Percentiles rank a stretch among this genome's conserved stretches.
phyloP scores from a whole-genome alignment of 2,797 vertebrate genomes.

The Neoniphon sammara region DNA sequence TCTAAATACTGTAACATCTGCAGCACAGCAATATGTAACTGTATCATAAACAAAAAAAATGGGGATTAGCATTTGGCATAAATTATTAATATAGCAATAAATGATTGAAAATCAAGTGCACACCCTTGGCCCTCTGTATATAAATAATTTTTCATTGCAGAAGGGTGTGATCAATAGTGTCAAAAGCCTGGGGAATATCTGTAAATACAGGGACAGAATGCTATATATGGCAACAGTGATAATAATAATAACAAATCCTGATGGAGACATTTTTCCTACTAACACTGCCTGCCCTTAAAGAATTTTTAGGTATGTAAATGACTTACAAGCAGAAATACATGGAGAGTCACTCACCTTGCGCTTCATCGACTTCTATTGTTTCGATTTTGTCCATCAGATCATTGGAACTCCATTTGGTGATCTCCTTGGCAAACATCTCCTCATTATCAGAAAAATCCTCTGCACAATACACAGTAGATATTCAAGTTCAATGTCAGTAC shows the following conservation, averaged over 20 bases:
- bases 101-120: too few relatives aligned
- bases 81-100: too few relatives aligned
- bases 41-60: too few relatives aligned
- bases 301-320: too few relatives aligned
- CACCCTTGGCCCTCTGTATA: background rate
- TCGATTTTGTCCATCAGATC: slow-evolving; percentile 99
- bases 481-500: background rate
- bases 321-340: too few relatives aligned
- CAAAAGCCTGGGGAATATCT: background rate
- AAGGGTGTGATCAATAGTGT: background rate
- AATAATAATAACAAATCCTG: background rate
- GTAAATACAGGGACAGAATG: background rate
- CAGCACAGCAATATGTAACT: too few relatives aligned
- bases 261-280: background rate
- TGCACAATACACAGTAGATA: slow-evolving; percentile 66
- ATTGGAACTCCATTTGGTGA: slow-evolving; percentile 97
- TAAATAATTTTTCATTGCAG: background rate
- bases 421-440: slow-evolving; percentile 92
- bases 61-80: too few relatives aligned
- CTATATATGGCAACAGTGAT: background rate
- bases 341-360: slow-evolving; percentile 82
- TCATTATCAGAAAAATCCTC: slow-evolving; percentile 94
- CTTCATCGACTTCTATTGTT: slow-evolving; percentile 87
- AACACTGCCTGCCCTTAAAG: too few relatives aligned
- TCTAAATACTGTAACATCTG: too few relatives aligned